Conservation (phyloP, 1,140 invertebrate species). For the Bombus picipes region DNA sequence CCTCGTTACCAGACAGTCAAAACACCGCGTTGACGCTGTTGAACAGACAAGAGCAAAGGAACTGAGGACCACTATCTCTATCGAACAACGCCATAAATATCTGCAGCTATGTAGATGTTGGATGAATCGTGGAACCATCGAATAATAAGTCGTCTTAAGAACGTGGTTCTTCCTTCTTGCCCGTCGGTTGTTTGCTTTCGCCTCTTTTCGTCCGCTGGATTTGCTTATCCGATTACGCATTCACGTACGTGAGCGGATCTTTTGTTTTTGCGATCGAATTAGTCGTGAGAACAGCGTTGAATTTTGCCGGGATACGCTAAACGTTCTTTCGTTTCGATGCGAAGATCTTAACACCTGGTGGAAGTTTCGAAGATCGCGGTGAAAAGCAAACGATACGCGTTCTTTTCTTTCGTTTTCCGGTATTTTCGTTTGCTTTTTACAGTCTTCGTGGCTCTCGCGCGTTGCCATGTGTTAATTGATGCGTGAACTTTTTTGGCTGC, state of each 20-base stretch:
- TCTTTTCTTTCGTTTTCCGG: neutral
- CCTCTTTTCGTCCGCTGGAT: too few relatives aligned
- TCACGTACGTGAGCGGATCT: neutral
- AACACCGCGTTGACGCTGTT: conserved; percentile 20
- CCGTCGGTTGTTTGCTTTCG: neutral
- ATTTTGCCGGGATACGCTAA: neutral
- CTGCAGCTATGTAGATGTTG: neutral
- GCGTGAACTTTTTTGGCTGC: neutral
- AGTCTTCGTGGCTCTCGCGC: too few relatives aligned
- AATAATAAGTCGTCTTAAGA: neutral
- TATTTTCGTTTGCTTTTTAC: neutral
- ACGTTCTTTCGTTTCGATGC: neutral
- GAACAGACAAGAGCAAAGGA: conserved; percentile 16
- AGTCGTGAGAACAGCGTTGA: neutral
- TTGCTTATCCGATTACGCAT: neutral
- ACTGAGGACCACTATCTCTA: neutral
- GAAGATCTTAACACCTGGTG: neutral
- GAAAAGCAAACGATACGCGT: neutral
- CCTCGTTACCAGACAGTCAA: conserved; percentile 5
- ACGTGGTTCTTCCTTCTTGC: neutral
- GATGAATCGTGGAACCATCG: neutral
- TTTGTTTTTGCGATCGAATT: neutral
- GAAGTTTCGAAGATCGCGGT: neutral
- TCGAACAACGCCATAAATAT: neutral
- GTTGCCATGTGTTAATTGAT: neutral